Evolutionary conservation across 2,113 vertebrate species (phyloP).

Genomic region (Fregata magnificens): DNA sequence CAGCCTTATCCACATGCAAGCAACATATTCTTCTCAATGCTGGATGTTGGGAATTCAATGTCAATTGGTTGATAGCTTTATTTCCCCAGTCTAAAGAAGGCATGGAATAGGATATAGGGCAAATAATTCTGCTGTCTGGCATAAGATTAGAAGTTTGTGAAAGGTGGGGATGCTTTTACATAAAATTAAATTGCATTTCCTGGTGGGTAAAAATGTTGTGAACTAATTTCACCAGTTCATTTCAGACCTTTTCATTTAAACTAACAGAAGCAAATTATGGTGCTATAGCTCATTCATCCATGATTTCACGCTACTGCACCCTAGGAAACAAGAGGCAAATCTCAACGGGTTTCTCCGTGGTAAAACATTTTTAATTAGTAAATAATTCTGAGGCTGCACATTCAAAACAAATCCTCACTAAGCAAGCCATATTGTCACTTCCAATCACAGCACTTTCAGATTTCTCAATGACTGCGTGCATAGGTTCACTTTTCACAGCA

Average conservation of each 20-base stretch:
- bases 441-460: slow-evolving; percentile 22
- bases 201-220: slow-evolving; percentile 46
- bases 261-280: slow-evolving; percentile 68
- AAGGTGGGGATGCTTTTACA: background rate
- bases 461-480: slow-evolving; percentile 31
- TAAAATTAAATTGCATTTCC: slow-evolving; percentile 35
- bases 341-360: slow-evolving; percentile 52
- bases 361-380: slow-evolving; percentile 77
- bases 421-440: slow-evolving; percentile 22
- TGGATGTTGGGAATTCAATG: background rate
- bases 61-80: background rate
- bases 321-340: slow-evolving; percentile 69
- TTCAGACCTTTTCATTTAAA: slow-evolving; percentile 69
- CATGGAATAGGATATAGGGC: background rate
- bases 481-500: background rate
- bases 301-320: slow-evolving; percentile 69
- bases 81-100: background rate
- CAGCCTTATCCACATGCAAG: background rate
- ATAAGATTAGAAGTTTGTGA: background rate
- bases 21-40: background rate
- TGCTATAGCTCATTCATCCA: slow-evolving; percentile 59
- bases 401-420: slow-evolving; percentile 64
- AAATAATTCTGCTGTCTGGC: background rate
- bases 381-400: slow-evolving; percentile 67
- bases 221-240: slow-evolving; percentile 64